Evolutionary conservation across 2,113 vertebrate species (phyloP).

Genomic region (Calidris pygmaea): DNA sequence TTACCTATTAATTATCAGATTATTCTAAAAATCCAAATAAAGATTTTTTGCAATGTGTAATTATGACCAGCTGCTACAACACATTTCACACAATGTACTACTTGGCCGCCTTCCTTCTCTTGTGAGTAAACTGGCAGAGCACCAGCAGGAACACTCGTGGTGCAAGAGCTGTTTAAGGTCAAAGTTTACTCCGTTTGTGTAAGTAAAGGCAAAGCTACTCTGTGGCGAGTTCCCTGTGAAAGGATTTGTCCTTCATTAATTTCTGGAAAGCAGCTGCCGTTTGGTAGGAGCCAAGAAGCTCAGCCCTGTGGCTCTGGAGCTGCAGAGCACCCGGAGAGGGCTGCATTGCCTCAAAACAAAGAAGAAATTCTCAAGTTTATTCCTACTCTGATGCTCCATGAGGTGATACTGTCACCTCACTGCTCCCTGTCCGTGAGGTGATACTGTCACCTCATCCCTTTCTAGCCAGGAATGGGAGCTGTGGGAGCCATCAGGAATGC

Average conservation of each 20-base stretch:
- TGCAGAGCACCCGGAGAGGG: background rate
- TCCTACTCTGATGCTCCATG: background rate
- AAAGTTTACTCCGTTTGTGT: background rate
- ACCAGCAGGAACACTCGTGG: accelerated
- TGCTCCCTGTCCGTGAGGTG: background rate
- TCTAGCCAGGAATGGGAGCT: background rate
- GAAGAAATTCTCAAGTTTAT: background rate
- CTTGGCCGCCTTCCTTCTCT: background rate
- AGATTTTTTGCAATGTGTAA: background rate
- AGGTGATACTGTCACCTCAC: background rate
- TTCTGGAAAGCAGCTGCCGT: background rate
- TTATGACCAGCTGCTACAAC: background rate
- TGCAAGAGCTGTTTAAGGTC: background rate
- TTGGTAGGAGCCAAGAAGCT: background rate
- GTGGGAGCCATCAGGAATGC: background rate
- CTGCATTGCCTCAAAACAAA: background rate
- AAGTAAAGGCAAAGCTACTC: background rate
- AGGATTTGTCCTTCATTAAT: background rate
- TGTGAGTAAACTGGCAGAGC: background rate
- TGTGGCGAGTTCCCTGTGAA: background rate
- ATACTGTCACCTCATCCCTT: background rate
- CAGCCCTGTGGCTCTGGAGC: background rate
- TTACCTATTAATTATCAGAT: background rate
- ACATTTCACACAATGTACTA: background rate
- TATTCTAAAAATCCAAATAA: background rate